phyloP scores from a whole-genome alignment of 2,113 vertebrate genomes.

The Nothobranchius kuhntae region DNA sequence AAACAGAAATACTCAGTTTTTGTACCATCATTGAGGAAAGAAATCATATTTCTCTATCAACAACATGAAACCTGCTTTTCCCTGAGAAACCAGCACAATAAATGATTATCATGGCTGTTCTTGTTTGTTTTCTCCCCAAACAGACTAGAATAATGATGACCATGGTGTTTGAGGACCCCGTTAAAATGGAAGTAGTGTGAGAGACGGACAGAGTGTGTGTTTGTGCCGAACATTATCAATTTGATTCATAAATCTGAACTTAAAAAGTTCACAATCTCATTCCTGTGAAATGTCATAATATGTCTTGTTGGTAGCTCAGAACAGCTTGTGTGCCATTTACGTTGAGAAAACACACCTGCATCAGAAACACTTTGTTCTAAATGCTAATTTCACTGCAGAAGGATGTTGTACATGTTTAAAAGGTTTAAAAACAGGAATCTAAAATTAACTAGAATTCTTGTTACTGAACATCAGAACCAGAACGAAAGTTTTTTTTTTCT shows the following conservation, averaged over 20 bases:
- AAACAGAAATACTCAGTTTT: no score
- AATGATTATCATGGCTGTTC: no score
- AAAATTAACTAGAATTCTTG: neutral
- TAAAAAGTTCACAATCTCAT: slow-evolving; percentile 66
- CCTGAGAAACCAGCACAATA: no score
- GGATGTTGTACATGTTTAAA: no score
- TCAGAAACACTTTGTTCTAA: neutral
- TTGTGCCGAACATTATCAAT: slow-evolving; percentile 14
- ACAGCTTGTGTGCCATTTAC: slow-evolving; percentile 12
- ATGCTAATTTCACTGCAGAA: no score
- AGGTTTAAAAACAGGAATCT: no score
- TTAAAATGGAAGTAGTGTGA: neutral
- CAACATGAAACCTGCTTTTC: no score
- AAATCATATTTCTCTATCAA: no score
- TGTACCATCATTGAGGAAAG: no score
- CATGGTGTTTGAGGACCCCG: neutral
- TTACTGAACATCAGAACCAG: neutral
- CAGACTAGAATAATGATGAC: slow-evolving; percentile 1
- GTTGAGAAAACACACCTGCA: slow-evolving; percentile 26
- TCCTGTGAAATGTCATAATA: slow-evolving; percentile 69
- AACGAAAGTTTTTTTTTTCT: slow-evolving; percentile 6
- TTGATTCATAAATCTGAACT: slow-evolving; percentile 41
- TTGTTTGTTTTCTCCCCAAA: neutral
- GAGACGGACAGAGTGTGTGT: slow-evolving; percentile 5
- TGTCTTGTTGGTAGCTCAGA: slow-evolving; percentile 28